These are phyloP conservation scores for Himalopsyche kuldschensis DNA, from an alignment of 2,888 invertebrate genomes.

Conservation along the genomic window DNA sequence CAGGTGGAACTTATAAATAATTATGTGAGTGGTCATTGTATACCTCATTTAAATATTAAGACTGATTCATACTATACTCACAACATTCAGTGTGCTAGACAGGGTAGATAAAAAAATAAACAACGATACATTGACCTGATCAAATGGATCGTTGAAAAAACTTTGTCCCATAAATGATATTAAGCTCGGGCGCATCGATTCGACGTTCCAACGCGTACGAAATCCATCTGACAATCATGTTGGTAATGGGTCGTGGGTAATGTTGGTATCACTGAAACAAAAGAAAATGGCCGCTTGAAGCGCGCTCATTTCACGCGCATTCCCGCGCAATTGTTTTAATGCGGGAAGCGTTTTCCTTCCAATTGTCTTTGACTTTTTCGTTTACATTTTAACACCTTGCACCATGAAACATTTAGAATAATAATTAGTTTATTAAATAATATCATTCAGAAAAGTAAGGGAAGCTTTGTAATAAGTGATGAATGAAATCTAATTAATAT, in stretches of 20 bases:
- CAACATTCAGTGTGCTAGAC: not conserved
- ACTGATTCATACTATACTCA: too few species aligned
- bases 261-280: not conserved
- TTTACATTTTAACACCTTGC: not conserved
- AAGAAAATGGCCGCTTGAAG: not conserved
- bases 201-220: not conserved
- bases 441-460: too few species aligned
- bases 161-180: not conserved
- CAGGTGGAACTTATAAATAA: too few species aligned
- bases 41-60: too few species aligned
- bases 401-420: too few species aligned
- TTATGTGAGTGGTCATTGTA: too few species aligned
- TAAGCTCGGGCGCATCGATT: not conserved
- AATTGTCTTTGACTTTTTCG: not conserved
- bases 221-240: not conserved
- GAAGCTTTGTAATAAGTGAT: too few species aligned
- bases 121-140: not conserved
- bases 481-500: too few species aligned
- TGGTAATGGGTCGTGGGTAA: not conserved
- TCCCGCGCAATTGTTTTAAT: not conserved
- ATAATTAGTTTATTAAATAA: too few species aligned
- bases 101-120: not conserved
- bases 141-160: not conserved
- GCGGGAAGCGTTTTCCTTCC: not conserved
- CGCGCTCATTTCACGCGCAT: not conserved